Evolutionary conservation across 2,113 vertebrate genomes (phyloP).

Genomic region (Anthoscopus minutus): DNA sequence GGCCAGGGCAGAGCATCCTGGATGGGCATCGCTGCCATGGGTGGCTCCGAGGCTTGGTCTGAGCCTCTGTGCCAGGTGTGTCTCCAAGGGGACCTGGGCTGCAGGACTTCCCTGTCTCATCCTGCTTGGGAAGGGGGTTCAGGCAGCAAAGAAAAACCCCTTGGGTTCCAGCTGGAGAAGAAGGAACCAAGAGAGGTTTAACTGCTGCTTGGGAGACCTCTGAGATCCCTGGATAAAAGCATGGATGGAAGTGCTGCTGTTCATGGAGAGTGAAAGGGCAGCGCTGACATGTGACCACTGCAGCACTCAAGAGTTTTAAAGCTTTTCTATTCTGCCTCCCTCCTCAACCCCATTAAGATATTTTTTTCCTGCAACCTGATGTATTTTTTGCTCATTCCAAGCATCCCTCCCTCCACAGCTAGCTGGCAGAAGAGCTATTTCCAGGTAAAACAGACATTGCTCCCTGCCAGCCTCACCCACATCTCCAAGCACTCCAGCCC

Average conservation of each 20-base stretch:
- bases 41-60: fast-evolving
- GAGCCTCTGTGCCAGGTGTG: neutral
- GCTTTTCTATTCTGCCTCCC: neutral
- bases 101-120: neutral
- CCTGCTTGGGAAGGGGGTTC: neutral
- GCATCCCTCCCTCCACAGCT: neutral
- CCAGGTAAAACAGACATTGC: neutral
- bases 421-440: neutral
- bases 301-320: neutral
- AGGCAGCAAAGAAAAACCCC: neutral
- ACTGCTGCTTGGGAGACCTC: neutral
- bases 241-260: neutral
- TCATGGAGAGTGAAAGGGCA: neutral
- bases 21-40: fast-evolving
- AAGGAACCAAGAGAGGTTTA: neutral
- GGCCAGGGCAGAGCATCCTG: neutral
- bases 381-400: neutral
- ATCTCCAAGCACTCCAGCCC: neutral
- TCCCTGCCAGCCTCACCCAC: neutral
- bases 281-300: neutral
- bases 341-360: neutral
- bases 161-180: neutral
- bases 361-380: neutral
- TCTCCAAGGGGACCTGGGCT: neutral
- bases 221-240: neutral